Conservation (phyloP, 2,888 invertebrate species). For the Protophormia terraenovae region DNA sequence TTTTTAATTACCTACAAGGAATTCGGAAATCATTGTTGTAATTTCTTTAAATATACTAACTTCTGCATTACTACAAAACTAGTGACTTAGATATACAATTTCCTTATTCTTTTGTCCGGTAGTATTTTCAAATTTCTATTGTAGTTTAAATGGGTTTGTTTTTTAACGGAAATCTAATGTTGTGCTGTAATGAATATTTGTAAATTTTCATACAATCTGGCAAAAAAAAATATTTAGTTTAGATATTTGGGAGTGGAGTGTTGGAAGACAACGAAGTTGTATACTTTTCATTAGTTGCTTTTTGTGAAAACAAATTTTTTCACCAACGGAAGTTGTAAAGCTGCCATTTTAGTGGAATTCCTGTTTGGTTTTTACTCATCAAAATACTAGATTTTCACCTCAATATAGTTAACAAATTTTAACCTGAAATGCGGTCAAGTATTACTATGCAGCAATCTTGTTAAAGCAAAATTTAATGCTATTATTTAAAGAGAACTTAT, state of each 20-base stretch:
- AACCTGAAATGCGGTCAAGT: background rate
- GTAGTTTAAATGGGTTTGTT: background rate
- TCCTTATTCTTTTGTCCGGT: background rate
- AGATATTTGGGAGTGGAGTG: constrained; percentile 9
- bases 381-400: background rate
- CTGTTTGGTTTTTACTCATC: constrained; percentile 1
- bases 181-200: constrained; percentile 9
- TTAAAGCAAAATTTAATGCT: too few species aligned
- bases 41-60: too few species aligned
- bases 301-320: constrained; percentile 2
- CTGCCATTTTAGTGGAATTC: constrained; percentile 74
- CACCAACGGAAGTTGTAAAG: constrained; percentile 77
- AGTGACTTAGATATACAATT: too few species aligned
- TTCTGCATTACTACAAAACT: too few species aligned
- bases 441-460: background rate
- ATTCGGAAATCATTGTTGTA: too few species aligned
- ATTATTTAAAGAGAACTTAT: too few species aligned
- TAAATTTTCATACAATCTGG: background rate
- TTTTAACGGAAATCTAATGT: constrained; percentile 33
- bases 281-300: background rate
- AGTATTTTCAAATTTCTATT: background rate
- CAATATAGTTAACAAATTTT: constrained; percentile 5
- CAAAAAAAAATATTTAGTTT: background rate
- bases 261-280: background rate
- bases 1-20: too few species aligned